Evolutionary conservation across 2,888 invertebrate genomes (phyloP).

Genomic region (Andrena bucephala): DNA sequence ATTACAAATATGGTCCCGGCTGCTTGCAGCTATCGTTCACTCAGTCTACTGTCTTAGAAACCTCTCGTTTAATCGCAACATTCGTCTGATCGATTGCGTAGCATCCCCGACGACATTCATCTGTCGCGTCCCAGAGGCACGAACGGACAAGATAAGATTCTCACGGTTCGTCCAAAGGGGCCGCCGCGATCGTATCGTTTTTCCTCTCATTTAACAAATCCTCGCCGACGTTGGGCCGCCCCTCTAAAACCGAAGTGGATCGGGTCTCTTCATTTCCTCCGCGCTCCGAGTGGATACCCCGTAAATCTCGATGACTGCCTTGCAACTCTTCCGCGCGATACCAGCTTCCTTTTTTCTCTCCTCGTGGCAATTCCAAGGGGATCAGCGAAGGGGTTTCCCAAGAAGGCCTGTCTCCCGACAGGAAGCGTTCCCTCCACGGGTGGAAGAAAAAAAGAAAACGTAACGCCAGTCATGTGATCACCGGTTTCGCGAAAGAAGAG

Average conservation of each 20-base stretch:
- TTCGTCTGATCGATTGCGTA: background rate
- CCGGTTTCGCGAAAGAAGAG: conserved; percentile 56
- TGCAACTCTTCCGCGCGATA: conserved; percentile 59
- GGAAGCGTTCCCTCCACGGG: conserved; percentile 20
- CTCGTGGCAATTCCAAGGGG: conserved; percentile 35
- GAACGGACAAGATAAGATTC: conserved; percentile 43
- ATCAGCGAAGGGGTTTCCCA: conserved; percentile 60
- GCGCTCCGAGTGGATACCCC: conserved; percentile 56
- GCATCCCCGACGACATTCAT: background rate
- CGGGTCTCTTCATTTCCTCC: conserved; percentile 66
- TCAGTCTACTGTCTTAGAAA: too few species aligned
- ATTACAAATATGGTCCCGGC: too few species aligned
- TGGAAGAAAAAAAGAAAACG: conserved; percentile 38
- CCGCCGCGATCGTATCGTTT: conserved; percentile 44
- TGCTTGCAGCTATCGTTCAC: too few species aligned
- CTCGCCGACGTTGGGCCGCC: conserved; percentile 31
- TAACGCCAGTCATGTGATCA: conserved; percentile 55
- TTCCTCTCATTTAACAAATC: conserved; percentile 61
- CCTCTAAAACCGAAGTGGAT: conserved; percentile 34
- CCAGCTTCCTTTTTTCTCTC: conserved; percentile 43
- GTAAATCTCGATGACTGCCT: conserved; percentile 66
- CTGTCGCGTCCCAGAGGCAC: background rate
- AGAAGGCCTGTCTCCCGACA: conserved; percentile 35
- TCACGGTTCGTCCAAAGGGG: conserved; percentile 26
- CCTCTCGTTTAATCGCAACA: too few species aligned